These are phyloP conservation scores for Peromyscus melanophrys DNA, from an alignment of 2,797 vertebrate genomes.

Conservation along the genomic window DNA sequence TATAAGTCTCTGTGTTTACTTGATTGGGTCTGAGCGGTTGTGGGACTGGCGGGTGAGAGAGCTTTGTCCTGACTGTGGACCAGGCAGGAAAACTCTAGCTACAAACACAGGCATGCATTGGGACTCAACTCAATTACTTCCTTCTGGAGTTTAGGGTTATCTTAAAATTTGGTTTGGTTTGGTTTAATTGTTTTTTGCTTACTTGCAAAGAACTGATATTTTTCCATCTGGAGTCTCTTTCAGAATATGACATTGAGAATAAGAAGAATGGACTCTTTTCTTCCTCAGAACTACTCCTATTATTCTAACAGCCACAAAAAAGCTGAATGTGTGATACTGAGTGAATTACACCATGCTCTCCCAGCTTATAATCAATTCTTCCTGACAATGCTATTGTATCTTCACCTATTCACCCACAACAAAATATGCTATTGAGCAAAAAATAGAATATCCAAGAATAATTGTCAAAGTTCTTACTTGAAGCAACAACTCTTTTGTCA, in stretches of 20 bases:
- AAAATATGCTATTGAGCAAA: conserved; percentile 69
- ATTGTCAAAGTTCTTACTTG: conserved; percentile 34
- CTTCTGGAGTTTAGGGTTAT: background rate
- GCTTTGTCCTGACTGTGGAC: no score
- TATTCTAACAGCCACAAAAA: background rate
- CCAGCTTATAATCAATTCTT: background rate
- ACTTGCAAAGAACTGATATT: background rate
- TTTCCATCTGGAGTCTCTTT: background rate
- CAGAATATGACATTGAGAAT: background rate
- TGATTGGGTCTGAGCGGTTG: no score
- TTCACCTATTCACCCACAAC: conserved; percentile 43
- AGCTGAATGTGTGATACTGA: background rate
- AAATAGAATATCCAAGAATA: conserved; percentile 39
- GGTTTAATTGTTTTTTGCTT: conserved; percentile 3
- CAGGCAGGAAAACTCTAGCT: no score
- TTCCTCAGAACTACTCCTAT: background rate
- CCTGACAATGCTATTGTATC: conserved; percentile 40
- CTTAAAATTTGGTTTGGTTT: conserved; percentile 1
- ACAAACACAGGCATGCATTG: background rate
- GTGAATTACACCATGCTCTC: background rate
- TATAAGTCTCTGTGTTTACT: no score
- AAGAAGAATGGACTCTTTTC: background rate
- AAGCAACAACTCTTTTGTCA: background rate
- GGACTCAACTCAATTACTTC: background rate
- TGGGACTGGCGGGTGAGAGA: no score